These are phyloP conservation scores for Drosophila fulvimacula DNA, from an alignment of 2,888 invertebrate species.

Conservation along the genomic window DNA sequence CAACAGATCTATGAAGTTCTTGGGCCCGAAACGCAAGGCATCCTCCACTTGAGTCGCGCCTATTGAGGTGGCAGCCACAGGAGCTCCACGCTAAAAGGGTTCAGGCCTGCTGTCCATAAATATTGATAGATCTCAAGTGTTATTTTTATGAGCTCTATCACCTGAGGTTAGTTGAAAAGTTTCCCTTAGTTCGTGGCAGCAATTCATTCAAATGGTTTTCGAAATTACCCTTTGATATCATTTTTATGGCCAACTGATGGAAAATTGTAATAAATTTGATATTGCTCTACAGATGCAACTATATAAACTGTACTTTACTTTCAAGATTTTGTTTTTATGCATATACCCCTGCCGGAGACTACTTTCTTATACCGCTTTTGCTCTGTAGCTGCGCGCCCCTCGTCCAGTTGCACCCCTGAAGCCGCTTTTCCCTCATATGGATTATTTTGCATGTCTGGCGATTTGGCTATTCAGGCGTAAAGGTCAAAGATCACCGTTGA, in stretches of 20 bases:
- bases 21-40: neutral
- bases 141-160: constrained; percentile 33
- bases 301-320: constrained; percentile 8
- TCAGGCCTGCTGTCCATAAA: constrained; percentile 65
- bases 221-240: constrained; percentile 63
- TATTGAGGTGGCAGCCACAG: constrained; percentile 37
- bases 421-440: constrained; percentile 60
- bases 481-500: constrained; percentile 82
- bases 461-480: constrained; percentile 79
- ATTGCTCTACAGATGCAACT: constrained; percentile 30
- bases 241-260: constrained; percentile 72
- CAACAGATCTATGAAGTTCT: constrained; percentile 62
- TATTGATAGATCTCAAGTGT: constrained; percentile 72
- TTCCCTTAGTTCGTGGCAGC: constrained; percentile 32
- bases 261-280: constrained; percentile 60
- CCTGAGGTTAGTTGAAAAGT: constrained; percentile 44
- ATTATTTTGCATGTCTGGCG: constrained; percentile 80
- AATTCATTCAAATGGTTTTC: constrained; percentile 65
- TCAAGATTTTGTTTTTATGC: no score
- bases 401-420: constrained; percentile 65
- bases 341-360: constrained; percentile 8
- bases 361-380: constrained; percentile 8
- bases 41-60: constrained; percentile 61
- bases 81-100: constrained; percentile 64
- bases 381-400: constrained; percentile 52